Evolutionary conservation across 2,113 vertebrate genomes (phyloP).

Genomic region (Notarius quadriscutis): DNA sequence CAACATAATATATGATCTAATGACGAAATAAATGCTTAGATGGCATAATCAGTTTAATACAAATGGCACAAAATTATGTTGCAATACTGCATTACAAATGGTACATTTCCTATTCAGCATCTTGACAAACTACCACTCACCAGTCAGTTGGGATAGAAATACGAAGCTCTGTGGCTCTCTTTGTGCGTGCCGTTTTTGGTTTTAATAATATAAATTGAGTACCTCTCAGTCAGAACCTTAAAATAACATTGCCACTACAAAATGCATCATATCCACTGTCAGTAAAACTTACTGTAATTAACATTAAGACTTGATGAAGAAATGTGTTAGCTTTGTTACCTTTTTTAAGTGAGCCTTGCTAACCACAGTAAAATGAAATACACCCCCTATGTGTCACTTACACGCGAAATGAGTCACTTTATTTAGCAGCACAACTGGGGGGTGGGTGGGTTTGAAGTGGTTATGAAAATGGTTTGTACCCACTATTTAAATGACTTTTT

Average conservation of each 20-base stretch:
- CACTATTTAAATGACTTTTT: background rate
- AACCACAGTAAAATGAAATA: slow-evolving; percentile 8
- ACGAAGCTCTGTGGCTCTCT: background rate
- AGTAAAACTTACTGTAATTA: background rate
- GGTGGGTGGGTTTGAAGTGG: background rate
- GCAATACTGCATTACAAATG: background rate
- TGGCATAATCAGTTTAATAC: background rate
- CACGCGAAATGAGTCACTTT: slow-evolving; percentile 20
- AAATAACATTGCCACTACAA: background rate
- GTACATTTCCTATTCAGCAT: background rate
- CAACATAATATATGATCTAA: background rate
- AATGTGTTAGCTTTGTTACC: slow-evolving; percentile 9
- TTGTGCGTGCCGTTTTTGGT: background rate
- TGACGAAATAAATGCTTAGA: background rate
- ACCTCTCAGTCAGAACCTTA: too few relatives aligned
- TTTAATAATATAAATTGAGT: background rate
- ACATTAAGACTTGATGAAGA: background rate
- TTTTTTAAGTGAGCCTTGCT: slow-evolving; percentile 1
- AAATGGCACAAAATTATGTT: background rate
- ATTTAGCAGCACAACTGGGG: slow-evolving; percentile 2
- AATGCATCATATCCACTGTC: background rate
- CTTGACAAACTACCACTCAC: too few relatives aligned
- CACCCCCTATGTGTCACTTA: slow-evolving; percentile 1
- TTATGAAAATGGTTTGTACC: background rate
- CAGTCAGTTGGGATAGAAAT: background rate